Base-by-base conservation (phyloP, 2,888 invertebrate genomes). In the Lymantria monacha region DNA sequence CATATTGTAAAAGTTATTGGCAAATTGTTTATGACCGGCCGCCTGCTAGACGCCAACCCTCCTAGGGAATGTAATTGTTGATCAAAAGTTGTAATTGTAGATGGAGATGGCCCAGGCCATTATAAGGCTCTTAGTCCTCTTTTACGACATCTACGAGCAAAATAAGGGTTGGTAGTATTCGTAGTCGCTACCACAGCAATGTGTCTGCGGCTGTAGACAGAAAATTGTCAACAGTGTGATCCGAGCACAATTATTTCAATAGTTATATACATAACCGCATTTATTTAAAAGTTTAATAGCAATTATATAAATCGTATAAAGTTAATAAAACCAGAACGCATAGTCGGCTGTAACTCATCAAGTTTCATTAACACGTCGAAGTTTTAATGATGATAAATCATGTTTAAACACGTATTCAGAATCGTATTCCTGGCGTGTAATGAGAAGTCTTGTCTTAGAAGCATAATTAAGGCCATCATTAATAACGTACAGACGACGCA, bases 351-450 rank as follows among this genome's bases (percentile, higher is more conserved):
- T 70, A 76, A 71, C 64, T 66, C 66, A 70, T 76, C 70, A 69
- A 76, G 70, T 78, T 76, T 73, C 71, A 76, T 77, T 78, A 79
- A 63, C 65, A 72, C 69, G 65, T 74, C 72, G 69, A 81, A 80
- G 74, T 81, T 83, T 74, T 82, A 85, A 86, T 79, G 74, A 82
- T 81, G 85, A 83, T 79, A 74, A 79, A 85, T 81, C 76, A 72
- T 75, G 66, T 77, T 75, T 72, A 71, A 74, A 66, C 68, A 74
- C 68, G 70, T 74, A 74, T 80, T 81, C 75, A 76, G 73, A 78
- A 68, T 76, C 72, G 68, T 74, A 75, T 75, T 72, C 64, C 72
- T 71, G 66, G 66, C 69, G 69, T 72, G 71, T 79, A 80, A 82
- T 78, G 66, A 61, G 64, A 64, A 58, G 51, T 63, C 72, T 68